Evolutionary conservation across 2,888 invertebrate species (phyloP), one percentile per base, ranked within the genome.

Genomic region (Pelosia muscerda): DNA sequence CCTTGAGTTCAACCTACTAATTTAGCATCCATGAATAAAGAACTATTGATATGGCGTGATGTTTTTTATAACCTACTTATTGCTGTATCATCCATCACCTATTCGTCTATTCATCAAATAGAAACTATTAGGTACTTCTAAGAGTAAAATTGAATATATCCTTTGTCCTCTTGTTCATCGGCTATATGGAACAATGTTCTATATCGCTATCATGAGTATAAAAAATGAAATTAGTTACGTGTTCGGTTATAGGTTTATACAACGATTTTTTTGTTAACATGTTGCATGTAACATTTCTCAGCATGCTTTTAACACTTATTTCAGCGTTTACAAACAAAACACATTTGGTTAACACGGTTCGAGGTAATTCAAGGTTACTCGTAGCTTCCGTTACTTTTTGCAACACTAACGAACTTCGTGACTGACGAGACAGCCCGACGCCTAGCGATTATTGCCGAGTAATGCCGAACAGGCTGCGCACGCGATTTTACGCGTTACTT

Each of bases 391-490:
- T 78, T 82, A 76, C 73, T 76, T 71, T 49, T 66, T 55, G 72
- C 72, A 74, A 73, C 26, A 58, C 65, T 75, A 81, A 79, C 72
- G 71, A 76, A 74, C 66, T 70, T 82, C 81, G 82, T 82, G 81
- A 81, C 74, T 58, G 76, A 25, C 76, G 81, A 84, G 85, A 84
- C 84, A 78, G 76, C 53, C 71, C 72, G 85, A 83, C 85, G 84
- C 83, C 84, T 28, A 65, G 66, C 80, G 82, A 79, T 84, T 74
- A 74, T 77, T 82, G 76, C 79, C 77, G 74, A 79, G 75, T 67
- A 75, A 74, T 80, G 76, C 78, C 77, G 71, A 80, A 75, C 71
- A 72, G 72, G 72, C 74, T 75, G 83, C 82, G 84, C 85, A 81
- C 83, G 84, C 82, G 84, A 63, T 75, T 70, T 54, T 73, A 71